phyloP scores from a whole-genome alignment of 1,140 invertebrate genomes.

The Bombus pyrosoma region DNA sequence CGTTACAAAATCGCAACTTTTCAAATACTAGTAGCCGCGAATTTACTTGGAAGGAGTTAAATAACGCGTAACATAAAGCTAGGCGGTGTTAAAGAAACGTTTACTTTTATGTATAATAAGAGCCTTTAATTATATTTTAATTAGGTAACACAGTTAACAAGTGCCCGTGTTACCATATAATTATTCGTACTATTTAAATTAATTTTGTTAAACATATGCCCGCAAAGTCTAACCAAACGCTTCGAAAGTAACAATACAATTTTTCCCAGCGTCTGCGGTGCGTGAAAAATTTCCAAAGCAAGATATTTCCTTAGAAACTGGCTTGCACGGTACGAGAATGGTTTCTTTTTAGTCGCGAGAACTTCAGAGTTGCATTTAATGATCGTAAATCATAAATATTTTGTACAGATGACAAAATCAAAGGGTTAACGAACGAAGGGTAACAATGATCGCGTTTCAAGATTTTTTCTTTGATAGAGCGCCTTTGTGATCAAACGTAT shows the following conservation, averaged over 20 bases:
- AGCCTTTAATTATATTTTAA: conserved; percentile 7
- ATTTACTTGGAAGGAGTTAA: background rate
- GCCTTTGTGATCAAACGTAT: conserved; percentile 8
- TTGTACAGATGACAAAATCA: background rate
- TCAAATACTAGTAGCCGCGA: background rate
- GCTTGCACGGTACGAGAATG: background rate
- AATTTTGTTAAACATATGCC: background rate
- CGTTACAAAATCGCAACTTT: background rate
- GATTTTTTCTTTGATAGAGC: background rate
- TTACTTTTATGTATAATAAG: background rate
- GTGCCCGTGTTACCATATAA: background rate
- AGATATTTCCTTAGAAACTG: background rate
- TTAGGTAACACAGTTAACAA: conserved; percentile 2
- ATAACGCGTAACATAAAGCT: background rate
- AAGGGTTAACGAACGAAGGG: background rate
- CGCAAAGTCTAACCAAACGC: background rate
- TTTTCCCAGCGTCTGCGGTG: too few species aligned
- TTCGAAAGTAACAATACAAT: background rate
- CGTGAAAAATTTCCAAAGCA: background rate
- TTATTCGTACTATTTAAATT: conserved; percentile 9
- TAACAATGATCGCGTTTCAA: background rate
- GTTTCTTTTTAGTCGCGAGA: background rate
- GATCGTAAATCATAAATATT: conserved; percentile 24
- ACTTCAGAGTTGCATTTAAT: conserved; percentile 10
- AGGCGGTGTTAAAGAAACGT: background rate